phyloP scores from a whole-genome alignment of 2,797 vertebrate genomes.

The Manis crassicaudata region DNA sequence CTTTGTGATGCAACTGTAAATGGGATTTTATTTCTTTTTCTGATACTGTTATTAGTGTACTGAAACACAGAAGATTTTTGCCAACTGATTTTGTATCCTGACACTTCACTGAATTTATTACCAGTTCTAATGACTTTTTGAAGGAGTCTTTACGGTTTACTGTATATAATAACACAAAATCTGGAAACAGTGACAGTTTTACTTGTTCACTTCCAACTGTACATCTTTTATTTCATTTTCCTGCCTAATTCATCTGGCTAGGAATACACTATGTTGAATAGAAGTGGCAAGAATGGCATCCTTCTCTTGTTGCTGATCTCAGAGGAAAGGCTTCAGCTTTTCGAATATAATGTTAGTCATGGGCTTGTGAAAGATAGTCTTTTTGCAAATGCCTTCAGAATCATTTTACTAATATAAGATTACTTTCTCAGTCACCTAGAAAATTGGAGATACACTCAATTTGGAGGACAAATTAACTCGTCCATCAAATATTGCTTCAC shows the following conservation, averaged over 20 bases:
- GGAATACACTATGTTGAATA: not conserved
- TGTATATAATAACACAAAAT: not conserved
- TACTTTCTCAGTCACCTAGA: slow-evolving; percentile 19
- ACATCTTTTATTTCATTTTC: not conserved
- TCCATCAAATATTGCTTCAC: slow-evolving; percentile 26
- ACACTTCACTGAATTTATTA: not conserved
- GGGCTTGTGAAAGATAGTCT: not conserved
- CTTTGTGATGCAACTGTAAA: not conserved
- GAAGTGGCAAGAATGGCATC: not conserved
- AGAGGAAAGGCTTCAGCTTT: not conserved
- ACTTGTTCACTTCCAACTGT: not conserved
- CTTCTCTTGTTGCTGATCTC: not conserved
- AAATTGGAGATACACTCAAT: slow-evolving; percentile 25
- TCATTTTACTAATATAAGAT: not conserved
- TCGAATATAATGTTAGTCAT: not conserved
- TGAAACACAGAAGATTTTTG: not conserved
- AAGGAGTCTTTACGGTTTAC: not conserved
- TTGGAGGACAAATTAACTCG: slow-evolving; percentile 43
- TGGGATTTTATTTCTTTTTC: not conserved
- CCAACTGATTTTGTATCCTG: not conserved
- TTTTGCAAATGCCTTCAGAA: not conserved
- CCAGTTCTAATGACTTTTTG: not conserved
- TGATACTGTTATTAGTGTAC: not conserved
- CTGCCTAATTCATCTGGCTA: not conserved
- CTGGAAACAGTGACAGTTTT: not conserved